phyloP scores from a whole-genome alignment of 2,113 vertebrate genomes.

The Phyllopteryx taeniolatus region DNA sequence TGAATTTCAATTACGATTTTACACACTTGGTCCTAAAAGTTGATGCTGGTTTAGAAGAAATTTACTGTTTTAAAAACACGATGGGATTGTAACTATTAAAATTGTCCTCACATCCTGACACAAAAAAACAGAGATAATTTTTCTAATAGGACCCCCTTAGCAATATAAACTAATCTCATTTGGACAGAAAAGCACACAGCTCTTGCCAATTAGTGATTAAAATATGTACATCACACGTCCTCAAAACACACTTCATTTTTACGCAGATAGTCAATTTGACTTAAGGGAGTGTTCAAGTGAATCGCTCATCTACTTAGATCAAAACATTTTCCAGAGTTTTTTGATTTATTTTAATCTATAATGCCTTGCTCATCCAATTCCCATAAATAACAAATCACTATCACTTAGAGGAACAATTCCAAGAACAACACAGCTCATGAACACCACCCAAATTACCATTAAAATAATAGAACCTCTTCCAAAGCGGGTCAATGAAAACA shows the following conservation, averaged over 20 bases:
- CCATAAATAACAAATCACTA: neutral
- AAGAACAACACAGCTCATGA: neutral
- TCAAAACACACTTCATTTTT: neutral
- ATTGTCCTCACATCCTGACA: neutral
- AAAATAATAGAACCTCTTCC: neutral
- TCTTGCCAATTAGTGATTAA: neutral
- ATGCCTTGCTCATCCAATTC: conserved; percentile 1
- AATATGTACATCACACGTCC: neutral
- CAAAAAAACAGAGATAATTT: neutral
- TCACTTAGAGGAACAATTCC: conserved; percentile 3
- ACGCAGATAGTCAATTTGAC: conserved; percentile 5
- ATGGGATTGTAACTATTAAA: neutral
- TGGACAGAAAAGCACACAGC: conserved; percentile 3
- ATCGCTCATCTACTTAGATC: conserved; percentile 1
- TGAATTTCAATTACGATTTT: conserved; percentile 17
- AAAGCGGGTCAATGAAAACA: neutral
- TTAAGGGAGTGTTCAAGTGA: conserved; percentile 4
- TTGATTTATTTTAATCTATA: neutral
- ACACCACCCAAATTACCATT: neutral
- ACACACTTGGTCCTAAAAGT: conserved; percentile 1
- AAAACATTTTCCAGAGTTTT: neutral
- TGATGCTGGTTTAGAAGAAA: no score
- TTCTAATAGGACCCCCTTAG: neutral
- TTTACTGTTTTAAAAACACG: neutral
- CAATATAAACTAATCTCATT: neutral